Percentiles rank a stretch among this genome's conserved stretches.
Evolutionary conservation across 53 echinoderm and acorn worm genomes (phyloP).

Genomic region (Patiria pectinifera): DNA sequence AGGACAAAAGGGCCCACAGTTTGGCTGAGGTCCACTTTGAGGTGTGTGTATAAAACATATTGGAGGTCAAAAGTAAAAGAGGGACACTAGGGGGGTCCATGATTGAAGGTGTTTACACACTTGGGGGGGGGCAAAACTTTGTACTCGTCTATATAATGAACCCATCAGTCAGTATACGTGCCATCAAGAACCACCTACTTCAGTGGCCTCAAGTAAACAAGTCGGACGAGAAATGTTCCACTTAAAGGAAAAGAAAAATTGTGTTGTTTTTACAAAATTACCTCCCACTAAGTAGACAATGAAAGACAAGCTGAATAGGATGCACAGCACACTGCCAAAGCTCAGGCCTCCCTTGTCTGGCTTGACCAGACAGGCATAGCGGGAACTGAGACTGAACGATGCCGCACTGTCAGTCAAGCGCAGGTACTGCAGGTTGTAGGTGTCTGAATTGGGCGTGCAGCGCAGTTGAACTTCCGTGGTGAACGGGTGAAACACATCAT

Average conservation of each 20-base stretch:
- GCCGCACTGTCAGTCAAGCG: neutral
- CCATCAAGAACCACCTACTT: no score
- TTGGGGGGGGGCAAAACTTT: no score
- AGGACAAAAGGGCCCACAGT: no score
- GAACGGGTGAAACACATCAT: constrained; percentile 17
- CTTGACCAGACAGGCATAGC: neutral
- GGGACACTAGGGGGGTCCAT: no score
- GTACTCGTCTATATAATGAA: no score
- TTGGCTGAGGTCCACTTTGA: no score
- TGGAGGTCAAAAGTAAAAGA: no score
- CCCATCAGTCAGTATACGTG: no score
- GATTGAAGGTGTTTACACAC: no score
- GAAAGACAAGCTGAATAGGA: constrained; percentile 55
- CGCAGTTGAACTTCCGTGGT: constrained; percentile 3
- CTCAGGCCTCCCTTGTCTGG: neutral
- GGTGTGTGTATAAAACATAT: no score
- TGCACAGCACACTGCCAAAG: constrained; percentile 55
- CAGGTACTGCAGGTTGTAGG: neutral
- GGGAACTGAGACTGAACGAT: constrained; percentile 2
- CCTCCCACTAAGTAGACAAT: constrained; percentile 57
- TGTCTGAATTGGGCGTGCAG: neutral
- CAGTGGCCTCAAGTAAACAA: no score
- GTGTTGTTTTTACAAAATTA: neutral
- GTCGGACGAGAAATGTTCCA: neutral
- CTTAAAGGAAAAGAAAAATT: no score